Base-by-base conservation (phyloP, 2,888 invertebrate genomes). In the Aricia artaxerxes region DNA sequence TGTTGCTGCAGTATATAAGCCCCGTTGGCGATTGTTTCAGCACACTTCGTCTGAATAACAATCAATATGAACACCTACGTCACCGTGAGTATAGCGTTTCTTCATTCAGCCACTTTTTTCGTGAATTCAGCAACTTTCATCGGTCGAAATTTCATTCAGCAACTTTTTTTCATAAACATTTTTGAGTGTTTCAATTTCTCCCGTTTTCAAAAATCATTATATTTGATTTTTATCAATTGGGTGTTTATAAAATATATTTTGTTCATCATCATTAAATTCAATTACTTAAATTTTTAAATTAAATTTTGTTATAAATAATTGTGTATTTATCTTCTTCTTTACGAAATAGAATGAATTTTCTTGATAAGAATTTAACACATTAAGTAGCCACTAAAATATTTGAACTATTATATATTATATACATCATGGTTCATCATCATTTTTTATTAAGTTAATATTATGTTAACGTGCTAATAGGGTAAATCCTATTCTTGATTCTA, bases 51-150 rank as follows among this genome's bases (percentile, higher is more conserved):
- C 88, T 88, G 85, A 85, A 85, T 85, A 83, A 84, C 84, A 84
- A 88, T 85, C 82, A 91, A 88, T 81, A 93, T 93, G 93, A 92
- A 92, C 88, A 87, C 90, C 88, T 91, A 86, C 85, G 84, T 92
- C 78, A 87, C 90, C 84, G 93, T 93, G 84, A 93, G 93, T 92
- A 84, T 79, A 57, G 11, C 57, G 57, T 16, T 80, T 73, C 60
- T 69, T 61, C 9, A 78, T 79, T 78, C 57, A 57, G 13, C 11
- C 79, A 81, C 64, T 64, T 64, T 64, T 31, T 1, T 11, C 31
- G 31, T 31, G 9, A 31, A 64, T 31, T 57, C 57, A 57, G 57
- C 57, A 79, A 80, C 64, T 69, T 69, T 69, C 57, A 1, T 16
- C 16, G 1, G 24, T 24, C 24, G 24, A 24, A 24, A 24, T 24